Percentiles rank a stretch among this genome's conserved stretches.
These are phyloP conservation scores for Cyphomyrus discorhynchus DNA, from an alignment of 2,113 vertebrate genomes.

Conservation along the genomic window DNA sequence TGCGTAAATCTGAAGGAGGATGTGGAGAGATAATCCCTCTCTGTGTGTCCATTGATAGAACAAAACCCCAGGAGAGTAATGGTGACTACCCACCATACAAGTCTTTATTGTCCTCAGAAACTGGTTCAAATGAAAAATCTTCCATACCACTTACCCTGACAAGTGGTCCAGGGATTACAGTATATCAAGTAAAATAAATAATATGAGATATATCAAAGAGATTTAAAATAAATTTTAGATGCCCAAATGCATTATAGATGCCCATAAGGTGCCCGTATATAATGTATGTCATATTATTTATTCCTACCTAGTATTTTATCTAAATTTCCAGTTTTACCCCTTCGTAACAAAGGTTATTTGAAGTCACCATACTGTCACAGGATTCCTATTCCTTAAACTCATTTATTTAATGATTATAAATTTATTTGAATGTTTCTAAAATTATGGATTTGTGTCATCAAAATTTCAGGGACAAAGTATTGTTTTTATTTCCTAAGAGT, in stretches of 20 bases:
- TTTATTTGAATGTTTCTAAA: background rate
- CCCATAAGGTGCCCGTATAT: background rate
- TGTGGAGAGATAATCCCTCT: background rate
- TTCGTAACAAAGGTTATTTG: background rate
- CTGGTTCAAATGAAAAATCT: background rate
- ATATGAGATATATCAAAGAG: background rate
- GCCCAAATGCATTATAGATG: background rate
- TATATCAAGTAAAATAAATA: background rate
- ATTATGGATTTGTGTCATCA: background rate
- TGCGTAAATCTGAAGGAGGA: constrained; percentile 12
- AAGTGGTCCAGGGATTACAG: background rate
- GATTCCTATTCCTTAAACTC: background rate
- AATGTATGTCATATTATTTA: background rate
- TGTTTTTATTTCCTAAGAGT: background rate
- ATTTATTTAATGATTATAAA: background rate
- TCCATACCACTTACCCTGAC: background rate
- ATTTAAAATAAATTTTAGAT: background rate
- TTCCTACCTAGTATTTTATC: background rate
- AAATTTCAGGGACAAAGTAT: background rate
- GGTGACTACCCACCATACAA: background rate
- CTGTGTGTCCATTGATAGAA: background rate
- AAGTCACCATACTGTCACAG: background rate
- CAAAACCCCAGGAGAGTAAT: background rate
- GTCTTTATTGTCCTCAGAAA: background rate
- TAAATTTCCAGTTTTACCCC: background rate